Evolutionary conservation across 35 echinoderm and acorn worm species (phyloP).

Genomic region (Chiridota heheva): DNA sequence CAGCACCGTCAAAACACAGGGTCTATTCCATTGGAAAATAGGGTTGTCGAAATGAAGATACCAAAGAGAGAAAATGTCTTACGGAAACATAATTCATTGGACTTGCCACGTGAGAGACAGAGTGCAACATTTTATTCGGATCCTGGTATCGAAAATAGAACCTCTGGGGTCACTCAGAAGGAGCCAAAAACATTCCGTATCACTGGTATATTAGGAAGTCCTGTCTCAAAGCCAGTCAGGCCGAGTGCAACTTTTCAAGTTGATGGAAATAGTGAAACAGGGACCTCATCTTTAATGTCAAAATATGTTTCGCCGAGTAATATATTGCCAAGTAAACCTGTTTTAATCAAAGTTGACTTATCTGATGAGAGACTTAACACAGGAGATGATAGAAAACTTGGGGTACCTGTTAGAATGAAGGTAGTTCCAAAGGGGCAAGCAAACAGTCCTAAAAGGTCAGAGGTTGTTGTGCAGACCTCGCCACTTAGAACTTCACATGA

Average conservation of each 20-base stretch:
- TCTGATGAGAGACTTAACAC: slow-evolving; percentile 14
- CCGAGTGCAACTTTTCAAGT: background rate
- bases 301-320: slow-evolving; percentile 26
- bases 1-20: too few relatives aligned
- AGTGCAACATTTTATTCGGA: too few relatives aligned
- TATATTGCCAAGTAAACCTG: slow-evolving; percentile 39
- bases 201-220: slow-evolving; percentile 58
- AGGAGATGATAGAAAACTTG: slow-evolving; percentile 10
- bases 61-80: too few relatives aligned
- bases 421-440: slow-evolving; percentile 11
- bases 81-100: too few relatives aligned
- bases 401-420: slow-evolving; percentile 1
- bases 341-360: slow-evolving; percentile 23
- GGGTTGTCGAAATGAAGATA: too few relatives aligned
- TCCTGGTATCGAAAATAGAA: too few relatives aligned
- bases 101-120: too few relatives aligned
- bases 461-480: background rate
- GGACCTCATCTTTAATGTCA: slow-evolving; percentile 5
- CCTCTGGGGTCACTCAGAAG: too few relatives aligned
- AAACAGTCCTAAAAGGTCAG: background rate
- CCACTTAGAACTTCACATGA: too few relatives aligned
- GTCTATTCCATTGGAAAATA: too few relatives aligned
- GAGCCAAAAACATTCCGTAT: slow-evolving; percentile 63
- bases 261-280: background rate
- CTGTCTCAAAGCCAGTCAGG: background rate